A percentile compares a stretch with the other conserved stretches of the same genome.
Evolutionary conservation across 2,113 vertebrate species (phyloP).

Genomic region (Nothobranchius furzeri): DNA sequence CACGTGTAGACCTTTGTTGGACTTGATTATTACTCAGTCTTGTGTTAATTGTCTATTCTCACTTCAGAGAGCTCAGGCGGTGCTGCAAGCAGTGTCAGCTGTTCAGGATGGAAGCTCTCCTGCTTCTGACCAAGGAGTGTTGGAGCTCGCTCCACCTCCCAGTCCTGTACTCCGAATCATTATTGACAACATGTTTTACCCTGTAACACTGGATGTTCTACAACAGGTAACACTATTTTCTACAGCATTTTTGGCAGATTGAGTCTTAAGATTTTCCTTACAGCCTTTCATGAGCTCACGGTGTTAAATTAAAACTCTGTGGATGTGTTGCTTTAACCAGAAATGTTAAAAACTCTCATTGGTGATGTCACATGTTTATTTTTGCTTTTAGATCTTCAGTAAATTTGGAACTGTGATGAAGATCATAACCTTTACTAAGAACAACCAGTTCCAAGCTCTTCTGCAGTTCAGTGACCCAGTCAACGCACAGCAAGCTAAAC

Average conservation of each 20-base stretch:
- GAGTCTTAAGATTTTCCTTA: neutral
- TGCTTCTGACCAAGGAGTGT: constrained; percentile 87
- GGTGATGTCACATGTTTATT: neutral
- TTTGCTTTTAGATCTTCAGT: constrained; percentile 88
- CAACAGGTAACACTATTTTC: constrained; percentile 87
- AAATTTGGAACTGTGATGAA: constrained; percentile 99
- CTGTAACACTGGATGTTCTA: constrained; percentile 96
- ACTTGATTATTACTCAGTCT: neutral
- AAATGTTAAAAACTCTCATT: neutral
- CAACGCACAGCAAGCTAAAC: constrained; percentile 96
- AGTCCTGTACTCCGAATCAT: constrained; percentile 97
- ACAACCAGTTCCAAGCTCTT: constrained; percentile 98
- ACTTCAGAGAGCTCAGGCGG: constrained; percentile 91
- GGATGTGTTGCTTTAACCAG: neutral
- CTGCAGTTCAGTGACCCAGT: constrained; percentile 96
- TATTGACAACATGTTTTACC: constrained; percentile 99
- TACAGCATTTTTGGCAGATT: too few relatives aligned
- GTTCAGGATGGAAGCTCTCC: constrained; percentile 94
- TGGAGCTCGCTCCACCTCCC: constrained; percentile 92
- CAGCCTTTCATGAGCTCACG: too few relatives aligned
- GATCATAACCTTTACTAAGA: constrained; percentile 99
- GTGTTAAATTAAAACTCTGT: too few relatives aligned
- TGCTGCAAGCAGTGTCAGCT: constrained; percentile 94
- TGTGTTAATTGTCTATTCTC: neutral
- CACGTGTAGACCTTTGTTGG: too few relatives aligned